Evolutionary conservation across 2,797 vertebrate genomes (phyloP).

Genomic region (Peromyscus aztecus): DNA sequence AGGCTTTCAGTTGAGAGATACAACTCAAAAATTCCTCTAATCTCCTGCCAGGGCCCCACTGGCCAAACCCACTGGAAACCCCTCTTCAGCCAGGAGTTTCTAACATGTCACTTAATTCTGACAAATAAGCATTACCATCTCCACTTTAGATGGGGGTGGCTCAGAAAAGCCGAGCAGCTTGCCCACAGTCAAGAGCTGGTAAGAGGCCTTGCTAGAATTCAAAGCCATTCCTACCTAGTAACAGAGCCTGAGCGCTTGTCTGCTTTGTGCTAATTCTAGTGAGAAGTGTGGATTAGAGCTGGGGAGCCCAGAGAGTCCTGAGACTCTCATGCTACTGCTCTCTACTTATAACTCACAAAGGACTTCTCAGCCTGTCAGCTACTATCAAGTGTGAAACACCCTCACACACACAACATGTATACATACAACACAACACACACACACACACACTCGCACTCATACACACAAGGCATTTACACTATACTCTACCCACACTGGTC

Average conservation of each 20-base stretch:
- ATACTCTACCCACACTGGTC: not conserved
- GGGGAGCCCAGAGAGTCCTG: conserved; percentile 68
- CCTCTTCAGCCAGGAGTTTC: not conserved
- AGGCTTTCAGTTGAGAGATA: not conserved
- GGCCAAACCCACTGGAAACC: not conserved
- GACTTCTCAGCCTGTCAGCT: not conserved
- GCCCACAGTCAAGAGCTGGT: conserved; percentile 19
- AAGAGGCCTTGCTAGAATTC: conserved; percentile 13
- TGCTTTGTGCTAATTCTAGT: conserved; percentile 22
- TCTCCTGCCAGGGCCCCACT: not conserved
- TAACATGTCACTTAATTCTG: conserved; percentile 34
- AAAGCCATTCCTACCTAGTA: not conserved
- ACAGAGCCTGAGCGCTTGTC: not conserved
- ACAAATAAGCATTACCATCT: not conserved
- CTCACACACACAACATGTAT: not conserved
- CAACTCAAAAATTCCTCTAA: conserved; percentile 1
- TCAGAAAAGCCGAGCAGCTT: conserved; percentile 54
- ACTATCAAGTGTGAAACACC: not conserved
- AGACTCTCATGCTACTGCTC: conserved; percentile 77
- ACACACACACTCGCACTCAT: not conserved
- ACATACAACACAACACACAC: not conserved
- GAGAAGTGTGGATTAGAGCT: conserved; percentile 28
- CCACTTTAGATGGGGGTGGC: not conserved
- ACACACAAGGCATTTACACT: not conserved
- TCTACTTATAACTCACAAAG: not conserved